These are phyloP conservation scores for Felis chaus DNA, from an alignment of 2,113 vertebrate species.

Conservation along the genomic window DNA sequence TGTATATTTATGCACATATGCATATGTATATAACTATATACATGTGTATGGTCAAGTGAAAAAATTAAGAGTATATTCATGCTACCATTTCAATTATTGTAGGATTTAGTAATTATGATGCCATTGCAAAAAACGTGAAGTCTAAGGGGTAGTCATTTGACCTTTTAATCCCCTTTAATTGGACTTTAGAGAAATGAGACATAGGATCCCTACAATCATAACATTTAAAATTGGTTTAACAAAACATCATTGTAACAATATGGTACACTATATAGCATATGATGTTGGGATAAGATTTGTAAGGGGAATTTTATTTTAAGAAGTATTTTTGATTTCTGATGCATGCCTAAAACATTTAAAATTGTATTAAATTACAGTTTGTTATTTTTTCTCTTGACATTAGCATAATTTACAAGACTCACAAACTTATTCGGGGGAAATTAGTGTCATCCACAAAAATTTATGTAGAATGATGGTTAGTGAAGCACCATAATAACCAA, in stretches of 20 bases:
- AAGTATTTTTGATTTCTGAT: neutral
- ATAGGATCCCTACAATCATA: neutral
- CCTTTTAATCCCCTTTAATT: neutral
- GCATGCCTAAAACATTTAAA: neutral
- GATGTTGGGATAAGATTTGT: neutral
- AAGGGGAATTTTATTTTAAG: neutral
- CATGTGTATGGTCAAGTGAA: neutral
- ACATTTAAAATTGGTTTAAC: neutral
- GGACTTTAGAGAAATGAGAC: neutral
- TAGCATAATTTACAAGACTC: neutral
- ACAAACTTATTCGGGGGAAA: neutral
- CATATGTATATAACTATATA: neutral
- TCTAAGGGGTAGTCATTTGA: neutral
- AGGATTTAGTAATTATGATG: neutral
- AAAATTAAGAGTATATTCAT: neutral
- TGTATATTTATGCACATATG: neutral
- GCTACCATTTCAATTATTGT: neutral
- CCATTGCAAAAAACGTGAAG: neutral
- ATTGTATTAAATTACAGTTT: neutral
- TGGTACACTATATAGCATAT: neutral
- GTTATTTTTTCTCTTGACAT: neutral
- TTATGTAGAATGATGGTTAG: neutral
- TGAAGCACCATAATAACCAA: neutral
- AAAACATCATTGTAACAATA: neutral
- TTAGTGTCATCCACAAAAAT: neutral